Evolutionary conservation across 2,888 invertebrate genomes (phyloP), one percentile per base, ranked within the genome.

Genomic region (Megaustenia siamemsis): DNA sequence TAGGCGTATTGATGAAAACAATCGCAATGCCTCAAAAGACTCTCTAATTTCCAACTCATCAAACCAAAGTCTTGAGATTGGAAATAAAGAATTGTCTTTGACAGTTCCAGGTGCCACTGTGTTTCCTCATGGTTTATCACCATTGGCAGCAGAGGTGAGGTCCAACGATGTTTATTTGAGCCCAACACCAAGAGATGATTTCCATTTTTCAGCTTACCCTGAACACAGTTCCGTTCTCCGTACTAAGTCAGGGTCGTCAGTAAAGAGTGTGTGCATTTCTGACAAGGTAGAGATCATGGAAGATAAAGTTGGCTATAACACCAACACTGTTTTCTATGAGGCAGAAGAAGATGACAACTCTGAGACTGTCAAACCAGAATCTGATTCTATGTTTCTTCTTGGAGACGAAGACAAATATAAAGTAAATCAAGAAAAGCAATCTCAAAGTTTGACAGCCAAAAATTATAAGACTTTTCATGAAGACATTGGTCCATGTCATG

Each of bases 191-290:
- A 32, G 24, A 60, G 28, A 77, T 15, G 60, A 60, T 40, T n/a
- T 77, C n/a, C 38, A 6, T n/a, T 15, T 40, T 21, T 40, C 60
- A 18, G 35, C 8, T 24, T 38, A 35, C 21, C 35, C 77, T 21
- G n/a, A 35, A 24, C 77, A 77, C 40, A 77, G 38, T 40, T 28
- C 21, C 32, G 45, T n/a, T 15, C 15, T 15, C 40, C 56, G 77
- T 12, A 77, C 21, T 1, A 56, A 56, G 38, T 77, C 77, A n/a
- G 77, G 56, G 8, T 77, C 77, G n/a, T 77, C 77, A 38, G 60
- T 24, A 60, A 77, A 77, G 60, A 77, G 77, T 77, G 77, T 77
- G 1, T 60, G 77, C 56, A 77, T 77, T 10, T 77, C 77, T 40
- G 77, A 77, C 24, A 77, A 24, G n/a, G 77, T 77, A 10, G 77